These are phyloP conservation scores for Hirudo medicinalis DNA, from an alignment of 1,140 invertebrate genomes.

Conservation along the genomic window DNA sequence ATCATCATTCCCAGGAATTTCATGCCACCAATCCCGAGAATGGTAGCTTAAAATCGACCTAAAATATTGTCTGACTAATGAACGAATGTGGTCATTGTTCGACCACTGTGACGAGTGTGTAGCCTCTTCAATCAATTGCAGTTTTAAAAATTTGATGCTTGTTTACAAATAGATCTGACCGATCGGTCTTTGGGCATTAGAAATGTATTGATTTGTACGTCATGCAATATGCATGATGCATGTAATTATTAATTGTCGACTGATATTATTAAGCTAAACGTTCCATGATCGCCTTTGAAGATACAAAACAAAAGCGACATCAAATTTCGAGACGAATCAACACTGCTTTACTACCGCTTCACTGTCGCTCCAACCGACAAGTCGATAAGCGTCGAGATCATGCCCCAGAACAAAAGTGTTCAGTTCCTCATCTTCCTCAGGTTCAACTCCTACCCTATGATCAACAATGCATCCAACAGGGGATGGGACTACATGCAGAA, in stretches of 20 bases:
- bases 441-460: constrained; percentile 24
- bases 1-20: constrained; percentile 27
- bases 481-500: constrained; percentile 24
- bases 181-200: too few relatives aligned
- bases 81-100: neutral
- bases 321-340: constrained; percentile 16
- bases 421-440: constrained; percentile 29
- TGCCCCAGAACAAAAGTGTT: constrained; percentile 5
- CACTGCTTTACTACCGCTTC: constrained; percentile 20
- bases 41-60: neutral
- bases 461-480: constrained; percentile 12
- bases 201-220: too few relatives aligned
- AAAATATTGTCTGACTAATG: too few relatives aligned
- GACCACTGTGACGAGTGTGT: neutral
- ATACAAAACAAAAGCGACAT: constrained; percentile 20
- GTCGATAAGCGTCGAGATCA: constrained; percentile 20
- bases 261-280: neutral
- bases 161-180: neutral
- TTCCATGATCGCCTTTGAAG: constrained; percentile 23
- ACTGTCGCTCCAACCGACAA: constrained; percentile 6
- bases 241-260: too few relatives aligned
- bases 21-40: constrained; percentile 13
- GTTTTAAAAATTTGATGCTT: neutral
- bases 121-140: neutral
- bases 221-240: too few relatives aligned